Conservation (phyloP, 2,888 invertebrate species). For the Portevinia maculata region DNA sequence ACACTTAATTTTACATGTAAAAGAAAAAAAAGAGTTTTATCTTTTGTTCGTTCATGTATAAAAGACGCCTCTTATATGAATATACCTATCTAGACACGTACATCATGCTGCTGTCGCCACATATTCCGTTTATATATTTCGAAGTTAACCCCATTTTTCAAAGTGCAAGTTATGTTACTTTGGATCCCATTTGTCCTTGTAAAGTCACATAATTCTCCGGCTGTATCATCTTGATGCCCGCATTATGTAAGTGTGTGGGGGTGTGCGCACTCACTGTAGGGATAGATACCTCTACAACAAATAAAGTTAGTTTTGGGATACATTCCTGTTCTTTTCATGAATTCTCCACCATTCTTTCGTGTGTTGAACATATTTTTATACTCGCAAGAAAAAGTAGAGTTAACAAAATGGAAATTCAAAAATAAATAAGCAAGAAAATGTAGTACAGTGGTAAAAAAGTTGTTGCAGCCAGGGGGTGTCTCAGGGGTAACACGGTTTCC, state of each 20-base stretch:
- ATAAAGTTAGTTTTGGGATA: conserved; percentile 50
- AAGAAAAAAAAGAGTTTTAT: conserved; percentile 47
- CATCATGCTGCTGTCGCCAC: conserved; percentile 30
- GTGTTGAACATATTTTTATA: conserved; percentile 25
- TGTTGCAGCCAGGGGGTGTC: conserved; percentile 41
- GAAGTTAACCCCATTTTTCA: conserved; percentile 68
- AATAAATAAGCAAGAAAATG: neutral
- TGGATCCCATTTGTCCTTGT: conserved; percentile 70
- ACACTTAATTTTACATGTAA: conserved; percentile 47
- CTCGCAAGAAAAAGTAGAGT: neutral
- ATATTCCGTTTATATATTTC: conserved; percentile 29
- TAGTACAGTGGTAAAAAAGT: too few relatives aligned
- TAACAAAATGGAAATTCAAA: conserved; percentile 46
- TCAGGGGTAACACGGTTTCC: conserved; percentile 25
- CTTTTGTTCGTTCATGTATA: conserved; percentile 46
- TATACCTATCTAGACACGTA: conserved; percentile 17
- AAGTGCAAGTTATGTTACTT: conserved; percentile 73
- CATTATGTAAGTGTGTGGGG: conserved; percentile 28
- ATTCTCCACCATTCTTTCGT: conserved; percentile 4
- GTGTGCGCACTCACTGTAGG: conserved; percentile 24
- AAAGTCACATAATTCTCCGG: conserved; percentile 70
- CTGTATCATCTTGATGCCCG: conserved; percentile 44
- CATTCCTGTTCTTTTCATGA: conserved; percentile 55
- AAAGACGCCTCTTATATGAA: conserved; percentile 13
- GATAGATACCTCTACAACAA: conserved; percentile 39